Base-by-base conservation (phyloP, 2,113 vertebrate species). In the Dicerorhinus sumatrensis region DNA sequence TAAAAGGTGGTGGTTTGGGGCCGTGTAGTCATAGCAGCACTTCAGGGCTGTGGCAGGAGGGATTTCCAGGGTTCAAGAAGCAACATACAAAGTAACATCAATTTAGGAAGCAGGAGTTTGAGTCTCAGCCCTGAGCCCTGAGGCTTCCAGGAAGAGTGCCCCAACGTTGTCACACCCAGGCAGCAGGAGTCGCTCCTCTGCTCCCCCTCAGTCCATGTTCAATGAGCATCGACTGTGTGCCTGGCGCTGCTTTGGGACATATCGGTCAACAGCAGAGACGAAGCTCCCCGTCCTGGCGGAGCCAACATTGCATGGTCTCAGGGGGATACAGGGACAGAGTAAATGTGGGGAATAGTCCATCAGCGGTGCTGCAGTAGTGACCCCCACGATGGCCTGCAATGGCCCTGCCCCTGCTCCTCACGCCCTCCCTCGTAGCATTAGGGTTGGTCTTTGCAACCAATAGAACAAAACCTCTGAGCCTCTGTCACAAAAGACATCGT, bases 101-200 rank as follows among this genome's bases (percentile, higher is more conserved):
- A 20, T 20, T 33, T 8, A 7, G 2, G 7, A 16, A 29, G 31
- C 56, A 4, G 62, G n/a, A 25, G 29, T 56, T 39, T 3, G 6
- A 42, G 48, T 16, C 70, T 16, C 6, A 10, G 9, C 83, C 73
- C 62, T 1, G 10, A 51, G 31, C 18, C 56, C 54, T 0, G 2
- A 5, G 51, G 56, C 56, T 39, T 89, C 82, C 29, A 0, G 5
- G 42, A 31, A n/a, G 63, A 36, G 25, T 3, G 8, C 21, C 54
- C 14, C 0, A 4, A 3, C 0, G 0, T 12, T 0, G 0, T 23
- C 48, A 25, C 33, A 5, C 31, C 10, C 39, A 7, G 58, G 14
- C 14, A 1, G 42, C 1, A 0, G 0, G 2, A 56, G 51, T 77
- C 29, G 25, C 27, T 23, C 10, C 76, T 56, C 27, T 2, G 20